phyloP scores from a whole-genome alignment of 2,113 vertebrate genomes.

The Dicaeum eximium region DNA sequence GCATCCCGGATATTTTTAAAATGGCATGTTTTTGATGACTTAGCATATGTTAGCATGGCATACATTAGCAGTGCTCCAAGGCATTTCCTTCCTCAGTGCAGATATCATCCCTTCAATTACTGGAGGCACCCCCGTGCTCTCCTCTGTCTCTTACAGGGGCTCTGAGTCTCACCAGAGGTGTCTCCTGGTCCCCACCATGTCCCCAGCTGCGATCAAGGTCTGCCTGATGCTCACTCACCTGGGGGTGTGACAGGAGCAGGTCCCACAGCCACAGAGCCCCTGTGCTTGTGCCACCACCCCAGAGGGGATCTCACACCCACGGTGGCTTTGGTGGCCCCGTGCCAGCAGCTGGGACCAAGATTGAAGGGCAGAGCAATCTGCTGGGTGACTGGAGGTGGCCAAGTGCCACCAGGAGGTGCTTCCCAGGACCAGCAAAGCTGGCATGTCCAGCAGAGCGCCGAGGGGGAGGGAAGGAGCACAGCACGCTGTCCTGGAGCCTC shows the following conservation, averaged over 20 bases:
- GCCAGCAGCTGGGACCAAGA: background rate
- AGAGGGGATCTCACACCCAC: fast-evolving
- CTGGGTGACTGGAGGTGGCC: background rate
- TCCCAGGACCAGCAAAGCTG: fast-evolving
- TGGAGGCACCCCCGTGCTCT: background rate
- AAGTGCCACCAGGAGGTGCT: background rate
- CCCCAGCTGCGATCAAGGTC: background rate
- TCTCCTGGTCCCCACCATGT: background rate
- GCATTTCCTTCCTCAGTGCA: background rate
- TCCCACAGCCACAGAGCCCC: background rate
- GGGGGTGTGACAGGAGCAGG: background rate
- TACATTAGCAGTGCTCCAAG: background rate
- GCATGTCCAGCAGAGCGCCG: fast-evolving
- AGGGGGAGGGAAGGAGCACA: background rate
- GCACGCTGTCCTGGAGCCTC: background rate
- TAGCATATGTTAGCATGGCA: constrained; percentile 17
- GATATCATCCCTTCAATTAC: background rate
- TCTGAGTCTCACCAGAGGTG: background rate
- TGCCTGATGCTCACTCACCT: fast-evolving
- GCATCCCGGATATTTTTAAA: constrained; percentile 21
- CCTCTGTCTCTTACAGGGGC: background rate
- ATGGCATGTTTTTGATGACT: constrained; percentile 15
- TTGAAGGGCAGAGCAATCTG: background rate
- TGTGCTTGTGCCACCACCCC: fast-evolving
- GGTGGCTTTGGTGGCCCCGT: background rate